phyloP scores from a whole-genome alignment of 2,113 vertebrate species.

The Ailurus styani region DNA sequence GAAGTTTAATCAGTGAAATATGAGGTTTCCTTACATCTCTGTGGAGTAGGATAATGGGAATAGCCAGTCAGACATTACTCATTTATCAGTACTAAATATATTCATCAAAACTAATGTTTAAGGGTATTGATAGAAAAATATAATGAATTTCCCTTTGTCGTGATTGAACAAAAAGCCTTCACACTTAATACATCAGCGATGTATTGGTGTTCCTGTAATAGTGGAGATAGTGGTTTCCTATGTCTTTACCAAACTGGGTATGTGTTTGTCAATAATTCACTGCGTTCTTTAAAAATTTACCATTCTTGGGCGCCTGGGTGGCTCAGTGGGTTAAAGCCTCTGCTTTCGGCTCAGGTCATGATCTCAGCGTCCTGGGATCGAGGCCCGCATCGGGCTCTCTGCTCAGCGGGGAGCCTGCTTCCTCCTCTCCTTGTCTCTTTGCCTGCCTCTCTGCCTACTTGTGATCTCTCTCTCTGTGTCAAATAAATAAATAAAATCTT shows the following conservation, averaged over 20 bases:
- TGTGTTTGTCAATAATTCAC: background rate
- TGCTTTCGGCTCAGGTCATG: too few species aligned
- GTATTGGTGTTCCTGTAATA: background rate
- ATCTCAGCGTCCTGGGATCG: too few species aligned
- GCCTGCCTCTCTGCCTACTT: too few species aligned
- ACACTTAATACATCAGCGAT: background rate
- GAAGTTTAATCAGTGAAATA: background rate
- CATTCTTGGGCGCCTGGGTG: background rate
- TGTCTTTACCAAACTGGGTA: background rate
- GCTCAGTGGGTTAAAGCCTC: too few species aligned
- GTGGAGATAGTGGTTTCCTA: background rate
- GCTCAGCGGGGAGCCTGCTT: too few species aligned
- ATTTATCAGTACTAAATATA: background rate
- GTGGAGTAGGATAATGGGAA: background rate
- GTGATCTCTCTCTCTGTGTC: too few species aligned
- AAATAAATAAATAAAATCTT: too few species aligned
- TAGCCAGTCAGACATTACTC: background rate
- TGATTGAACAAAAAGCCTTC: constrained; percentile 6
- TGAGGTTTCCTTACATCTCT: background rate
- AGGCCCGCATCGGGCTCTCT: too few species aligned
- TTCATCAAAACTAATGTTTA: background rate
- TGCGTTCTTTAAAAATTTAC: background rate
- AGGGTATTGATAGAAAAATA: background rate
- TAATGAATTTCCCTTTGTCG: background rate
- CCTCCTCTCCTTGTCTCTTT: too few species aligned